These are phyloP conservation scores for Stigmatopora argus DNA, from an alignment of 2,113 vertebrate species.

Conservation along the genomic window DNA sequence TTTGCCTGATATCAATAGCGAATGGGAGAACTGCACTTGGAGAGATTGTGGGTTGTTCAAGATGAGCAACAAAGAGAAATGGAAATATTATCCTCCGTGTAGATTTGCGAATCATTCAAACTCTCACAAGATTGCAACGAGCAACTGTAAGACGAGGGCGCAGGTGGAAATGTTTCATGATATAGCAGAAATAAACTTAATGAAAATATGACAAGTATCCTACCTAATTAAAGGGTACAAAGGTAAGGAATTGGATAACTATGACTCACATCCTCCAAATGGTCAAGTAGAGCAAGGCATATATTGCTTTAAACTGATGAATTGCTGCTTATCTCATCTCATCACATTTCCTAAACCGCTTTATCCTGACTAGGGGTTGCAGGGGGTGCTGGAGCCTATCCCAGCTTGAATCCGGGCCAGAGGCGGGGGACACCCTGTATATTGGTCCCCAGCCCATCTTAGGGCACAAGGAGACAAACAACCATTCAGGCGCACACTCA, in stretches of 20 bases:
- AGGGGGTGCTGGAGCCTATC: too few species aligned
- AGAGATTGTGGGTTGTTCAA: constrained; percentile 13
- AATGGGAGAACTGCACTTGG: constrained; percentile 19
- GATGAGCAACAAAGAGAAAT: constrained; percentile 11
- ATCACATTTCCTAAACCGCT: too few species aligned
- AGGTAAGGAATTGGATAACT: constrained; percentile 6
- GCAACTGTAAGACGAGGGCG: constrained; percentile 1
- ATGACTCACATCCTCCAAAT: constrained; percentile 16
- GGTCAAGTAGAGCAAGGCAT: neutral
- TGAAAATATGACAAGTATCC: constrained; percentile 18
- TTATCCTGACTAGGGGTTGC: too few species aligned
- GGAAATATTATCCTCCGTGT: constrained; percentile 9
- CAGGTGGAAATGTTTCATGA: constrained; percentile 29
- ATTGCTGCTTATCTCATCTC: too few species aligned
- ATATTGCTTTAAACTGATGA: too few species aligned
- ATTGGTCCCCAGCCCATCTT: too few species aligned
- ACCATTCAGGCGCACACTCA: too few species aligned
- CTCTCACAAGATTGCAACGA: constrained; percentile 11
- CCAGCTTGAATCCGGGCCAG: too few species aligned
- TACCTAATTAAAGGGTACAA: constrained; percentile 29
- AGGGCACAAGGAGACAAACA: too few species aligned
- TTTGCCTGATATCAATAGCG: constrained; percentile 21
- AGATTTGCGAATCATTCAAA: constrained; percentile 27
- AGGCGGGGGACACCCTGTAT: too few species aligned
- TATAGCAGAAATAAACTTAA: constrained; percentile 24